These are phyloP conservation scores for Pseudocheirus occidentalis DNA, from an alignment of 2,797 vertebrate genomes.

Conservation along the genomic window DNA sequence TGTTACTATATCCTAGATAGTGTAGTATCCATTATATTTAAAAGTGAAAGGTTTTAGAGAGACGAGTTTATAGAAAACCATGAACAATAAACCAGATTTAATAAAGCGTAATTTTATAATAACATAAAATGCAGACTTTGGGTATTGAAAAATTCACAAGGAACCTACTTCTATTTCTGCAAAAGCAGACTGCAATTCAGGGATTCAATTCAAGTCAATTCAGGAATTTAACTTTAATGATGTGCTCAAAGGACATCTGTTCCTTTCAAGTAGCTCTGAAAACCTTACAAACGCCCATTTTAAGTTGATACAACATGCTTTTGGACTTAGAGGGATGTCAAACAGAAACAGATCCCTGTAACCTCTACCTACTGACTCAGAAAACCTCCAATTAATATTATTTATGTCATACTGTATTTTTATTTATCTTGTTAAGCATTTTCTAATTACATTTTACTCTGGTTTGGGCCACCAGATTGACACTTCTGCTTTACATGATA, in stretches of 20 bases:
- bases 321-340: neutral
- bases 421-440: neutral
- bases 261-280: neutral
- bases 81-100: neutral
- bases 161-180: neutral
- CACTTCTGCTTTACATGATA: neutral
- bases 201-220: too few species aligned
- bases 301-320: neutral
- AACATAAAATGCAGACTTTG: neutral
- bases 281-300: neutral
- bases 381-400: neutral
- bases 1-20: neutral
- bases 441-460: neutral
- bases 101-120: neutral
- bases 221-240: conserved; percentile 8
- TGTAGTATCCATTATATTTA: neutral
- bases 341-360: neutral
- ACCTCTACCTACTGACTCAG: neutral
- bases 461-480: neutral
- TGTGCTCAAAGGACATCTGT: neutral
- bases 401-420: neutral
- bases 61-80: conserved; percentile 8
- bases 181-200: neutral
- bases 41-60: neutral
- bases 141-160: neutral